Evolutionary conservation across 2,888 invertebrate genomes (phyloP).

Genomic region (Rhopalosiphum nymphaeae): DNA sequence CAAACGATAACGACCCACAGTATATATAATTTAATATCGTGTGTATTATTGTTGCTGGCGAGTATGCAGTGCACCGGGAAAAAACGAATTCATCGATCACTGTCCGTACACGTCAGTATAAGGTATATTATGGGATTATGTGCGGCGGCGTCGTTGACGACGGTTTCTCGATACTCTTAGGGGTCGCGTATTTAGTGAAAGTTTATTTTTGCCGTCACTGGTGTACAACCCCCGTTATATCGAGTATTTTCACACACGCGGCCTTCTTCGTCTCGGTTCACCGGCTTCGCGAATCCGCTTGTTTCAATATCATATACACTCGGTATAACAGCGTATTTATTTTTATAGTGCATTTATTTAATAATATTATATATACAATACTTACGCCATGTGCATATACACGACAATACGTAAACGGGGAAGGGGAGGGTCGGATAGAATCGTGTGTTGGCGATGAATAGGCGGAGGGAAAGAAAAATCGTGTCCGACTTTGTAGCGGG

Average conservation of each 20-base stretch:
- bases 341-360: background rate
- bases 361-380: background rate
- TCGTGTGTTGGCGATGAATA: constrained; percentile 7
- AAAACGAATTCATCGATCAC: constrained; percentile 11
- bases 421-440: background rate
- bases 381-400: background rate
- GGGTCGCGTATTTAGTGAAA: background rate
- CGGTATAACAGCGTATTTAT: background rate
- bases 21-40: constrained; percentile 3
- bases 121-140: background rate
- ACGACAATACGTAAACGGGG: background rate
- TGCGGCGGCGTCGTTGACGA: background rate
- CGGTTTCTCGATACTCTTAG: background rate
- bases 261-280: background rate
- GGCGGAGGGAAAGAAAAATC: constrained; percentile 7
- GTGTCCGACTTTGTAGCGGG: background rate
- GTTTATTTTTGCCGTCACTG: background rate
- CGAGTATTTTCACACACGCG: background rate
- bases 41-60: background rate
- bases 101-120: background rate
- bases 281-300: background rate
- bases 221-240: background rate
- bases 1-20: background rate
- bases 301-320: background rate
- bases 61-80: background rate